Percentiles rank a stretch among this genome's conserved stretches.
Evolutionary conservation across 1,140 invertebrate species (phyloP).

Genomic region (Bombus sibiricus): DNA sequence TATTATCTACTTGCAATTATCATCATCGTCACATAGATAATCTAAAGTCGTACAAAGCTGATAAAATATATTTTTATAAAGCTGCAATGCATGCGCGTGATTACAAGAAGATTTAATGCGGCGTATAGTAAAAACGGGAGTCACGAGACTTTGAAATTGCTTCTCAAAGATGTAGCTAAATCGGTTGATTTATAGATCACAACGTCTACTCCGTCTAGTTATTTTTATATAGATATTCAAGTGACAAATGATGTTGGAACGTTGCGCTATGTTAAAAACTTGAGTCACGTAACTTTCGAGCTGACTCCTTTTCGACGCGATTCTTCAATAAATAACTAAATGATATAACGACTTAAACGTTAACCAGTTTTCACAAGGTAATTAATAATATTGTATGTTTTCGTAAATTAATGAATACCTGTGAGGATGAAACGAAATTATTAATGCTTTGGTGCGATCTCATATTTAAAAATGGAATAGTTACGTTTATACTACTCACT

Average conservation of each 20-base stretch:
- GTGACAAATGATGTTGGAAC: conserved; percentile 12
- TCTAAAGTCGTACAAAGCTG: background rate
- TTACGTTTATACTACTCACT: background rate
- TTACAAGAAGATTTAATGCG: conserved; percentile 6
- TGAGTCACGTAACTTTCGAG: conserved; percentile 10
- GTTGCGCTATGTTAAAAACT: conserved; percentile 12
- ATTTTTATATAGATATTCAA: conserved; percentile 32
- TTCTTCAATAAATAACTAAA: background rate
- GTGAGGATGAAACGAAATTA: background rate
- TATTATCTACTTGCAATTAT: too few species aligned
- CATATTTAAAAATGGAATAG: background rate
- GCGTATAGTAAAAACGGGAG: conserved; percentile 2
- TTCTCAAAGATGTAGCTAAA: conserved; percentile 33
- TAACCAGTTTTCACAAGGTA: background rate
- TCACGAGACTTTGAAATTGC: conserved; percentile 28
- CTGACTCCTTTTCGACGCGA: background rate
- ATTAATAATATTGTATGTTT: background rate
- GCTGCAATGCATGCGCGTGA: background rate
- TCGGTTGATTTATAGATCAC: conserved; percentile 37
- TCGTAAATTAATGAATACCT: background rate
- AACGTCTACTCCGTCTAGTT: background rate
- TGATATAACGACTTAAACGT: background rate
- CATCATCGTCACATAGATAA: background rate
- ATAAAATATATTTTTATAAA: background rate
- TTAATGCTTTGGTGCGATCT: background rate